phyloP scores from a whole-genome alignment of 2,888 invertebrate genomes.

The Oscheius sp. region DNA sequence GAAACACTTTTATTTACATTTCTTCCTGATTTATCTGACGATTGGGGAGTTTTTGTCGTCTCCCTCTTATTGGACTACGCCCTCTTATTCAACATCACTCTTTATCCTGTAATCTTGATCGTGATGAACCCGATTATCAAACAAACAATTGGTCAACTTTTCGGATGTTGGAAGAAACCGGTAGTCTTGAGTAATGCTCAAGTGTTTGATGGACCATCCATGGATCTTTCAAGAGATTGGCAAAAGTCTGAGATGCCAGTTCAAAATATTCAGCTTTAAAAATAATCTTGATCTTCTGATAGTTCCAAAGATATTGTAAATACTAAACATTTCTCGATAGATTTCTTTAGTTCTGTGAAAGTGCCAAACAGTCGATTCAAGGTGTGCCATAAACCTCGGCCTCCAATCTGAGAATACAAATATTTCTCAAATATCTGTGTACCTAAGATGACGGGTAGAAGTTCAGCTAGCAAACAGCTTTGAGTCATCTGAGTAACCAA shows the following conservation, averaged over 20 bases:
- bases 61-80: conserved; percentile 25
- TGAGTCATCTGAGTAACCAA: conserved; percentile 13
- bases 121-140: conserved; percentile 20
- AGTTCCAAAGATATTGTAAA: conserved; percentile 4
- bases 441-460: conserved; percentile 14
- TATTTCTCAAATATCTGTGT: conserved; percentile 7
- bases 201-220: conserved; percentile 15
- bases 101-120: conserved; percentile 21
- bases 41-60: conserved; percentile 24
- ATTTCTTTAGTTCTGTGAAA: background rate
- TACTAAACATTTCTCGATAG: background rate
- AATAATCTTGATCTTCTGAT: conserved; percentile 3
- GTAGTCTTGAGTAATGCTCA: conserved; percentile 8
- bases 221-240: background rate
- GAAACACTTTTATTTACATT: conserved; percentile 23
- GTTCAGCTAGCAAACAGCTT: conserved; percentile 18
- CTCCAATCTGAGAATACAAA: background rate
- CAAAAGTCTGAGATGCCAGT: background rate
- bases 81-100: conserved; percentile 12
- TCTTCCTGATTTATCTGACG: conserved; percentile 16
- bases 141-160: background rate
- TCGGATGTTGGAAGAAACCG: background rate
- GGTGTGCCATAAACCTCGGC: background rate
- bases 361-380: background rate
- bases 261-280: background rate